Evolutionary conservation across 2,113 vertebrate species (phyloP), one percentile per base, ranked within the genome.

Genomic region (Fregetta grallaria): DNA sequence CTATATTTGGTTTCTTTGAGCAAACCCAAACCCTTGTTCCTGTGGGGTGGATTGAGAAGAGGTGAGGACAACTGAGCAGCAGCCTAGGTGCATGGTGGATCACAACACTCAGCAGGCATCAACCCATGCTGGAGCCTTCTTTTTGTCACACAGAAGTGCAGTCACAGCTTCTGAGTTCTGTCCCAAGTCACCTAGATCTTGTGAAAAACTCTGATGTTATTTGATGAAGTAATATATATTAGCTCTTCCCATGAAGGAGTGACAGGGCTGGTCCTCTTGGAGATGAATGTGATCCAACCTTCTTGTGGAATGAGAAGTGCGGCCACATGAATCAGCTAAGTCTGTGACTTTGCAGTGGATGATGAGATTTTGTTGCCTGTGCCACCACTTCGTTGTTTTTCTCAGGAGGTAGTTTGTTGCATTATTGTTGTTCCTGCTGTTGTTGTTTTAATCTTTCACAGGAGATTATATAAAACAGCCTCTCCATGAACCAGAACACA

Each of bases 391-490:
- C 0, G 2, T 32, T 78, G 56, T 87, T 96, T 95, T 75, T 83
- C 81, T 83, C 74, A 73, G 53, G 45, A 95, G 53, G 70, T 78
- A 85, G 68, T 70, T 42, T 91, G 87, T 85, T 87, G 70, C 71
- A 49, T 90, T 96, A 86, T 62, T 87, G 58, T 92, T 93, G 62
- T 52, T 89, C 42, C 85, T 92, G 65, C 36, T 87, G 40, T 74
- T 95, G 85, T 85, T 93, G 90, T 90, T 96, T 96, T 88, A 94
- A 82, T 95, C 91, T 91, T 97, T 95, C 80, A 94, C 1, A 0
- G 77, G n/a, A 96, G 80, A 96, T 95, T 94, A 94, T 95, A 97
- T 91, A 96, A 95, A 95, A 94, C 89, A 92, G 80, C 58, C 80
- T 91, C 80, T 89, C 94, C 62, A 61, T 93, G 94, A 96, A 95